Conservation (phyloP, 2,797 vertebrate genomes). For the Hyperoplus immaculatus region DNA sequence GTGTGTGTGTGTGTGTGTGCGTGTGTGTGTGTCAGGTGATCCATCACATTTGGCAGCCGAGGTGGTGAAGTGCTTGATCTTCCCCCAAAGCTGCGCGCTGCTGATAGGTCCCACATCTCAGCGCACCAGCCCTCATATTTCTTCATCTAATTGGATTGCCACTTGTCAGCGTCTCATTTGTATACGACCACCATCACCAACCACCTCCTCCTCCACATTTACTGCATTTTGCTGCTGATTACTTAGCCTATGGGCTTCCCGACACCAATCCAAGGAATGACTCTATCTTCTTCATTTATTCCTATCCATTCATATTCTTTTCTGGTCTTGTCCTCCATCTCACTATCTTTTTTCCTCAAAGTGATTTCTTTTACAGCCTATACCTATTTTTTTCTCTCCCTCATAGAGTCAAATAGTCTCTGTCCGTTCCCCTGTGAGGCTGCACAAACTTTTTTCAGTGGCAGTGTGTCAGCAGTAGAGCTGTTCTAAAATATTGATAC, state of each 20-base stretch:
- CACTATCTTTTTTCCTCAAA: background rate
- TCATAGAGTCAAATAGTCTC: conserved; percentile 43
- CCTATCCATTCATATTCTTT: conserved; percentile 46
- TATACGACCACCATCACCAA: conserved; percentile 53
- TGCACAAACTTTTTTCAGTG: conserved; percentile 39
- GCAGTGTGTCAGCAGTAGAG: conserved; percentile 26
- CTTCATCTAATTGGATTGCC: conserved; percentile 82
- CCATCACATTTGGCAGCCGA: conserved; percentile 50
- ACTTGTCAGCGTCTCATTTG: conserved; percentile 78
- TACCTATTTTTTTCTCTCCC: background rate
- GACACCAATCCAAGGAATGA: conserved; percentile 46
- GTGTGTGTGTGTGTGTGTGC: conserved; percentile 39
- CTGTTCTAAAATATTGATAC: too few species aligned
- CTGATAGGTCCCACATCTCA: conserved; percentile 67
- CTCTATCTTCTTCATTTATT: conserved; percentile 36
- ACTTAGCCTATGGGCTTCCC: conserved; percentile 53
- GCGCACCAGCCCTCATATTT: conserved; percentile 74
- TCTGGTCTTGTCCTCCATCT: conserved; percentile 38
- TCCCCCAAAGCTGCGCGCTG: conserved; percentile 68
- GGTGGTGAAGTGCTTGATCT: conserved; percentile 74
- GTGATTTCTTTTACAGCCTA: background rate
- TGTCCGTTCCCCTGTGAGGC: conserved; percentile 34
- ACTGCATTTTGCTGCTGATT: conserved; percentile 51
- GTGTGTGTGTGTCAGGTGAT: conserved; percentile 51
- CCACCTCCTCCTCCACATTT: conserved; percentile 53